A percentile compares a stretch with the other conserved stretches of the same genome.
Evolutionary conservation across 1,140 invertebrate genomes (phyloP).

Genomic region (Caenorhabditis latens): DNA sequence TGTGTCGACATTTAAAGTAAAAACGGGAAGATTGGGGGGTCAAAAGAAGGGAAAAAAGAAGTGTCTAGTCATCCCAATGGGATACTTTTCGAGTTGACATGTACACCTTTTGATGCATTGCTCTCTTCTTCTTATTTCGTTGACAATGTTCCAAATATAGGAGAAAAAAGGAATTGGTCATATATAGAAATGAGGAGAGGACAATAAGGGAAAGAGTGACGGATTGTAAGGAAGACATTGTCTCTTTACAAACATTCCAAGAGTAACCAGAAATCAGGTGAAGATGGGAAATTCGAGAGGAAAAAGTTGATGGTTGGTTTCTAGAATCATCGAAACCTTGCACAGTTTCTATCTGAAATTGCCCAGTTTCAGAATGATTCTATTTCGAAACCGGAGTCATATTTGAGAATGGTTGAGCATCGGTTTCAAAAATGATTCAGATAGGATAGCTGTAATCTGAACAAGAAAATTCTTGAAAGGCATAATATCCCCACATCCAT

Average conservation of each 20-base stretch:
- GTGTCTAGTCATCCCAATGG: neutral
- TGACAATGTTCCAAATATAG: conserved; percentile 28
- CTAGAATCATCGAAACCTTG: neutral
- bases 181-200: conserved; percentile 6
- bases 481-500: no score
- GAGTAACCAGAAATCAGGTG: conserved; percentile 14
- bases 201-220: conserved; percentile 23
- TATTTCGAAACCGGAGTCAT: no score
- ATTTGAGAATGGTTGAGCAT: no score
- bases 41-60: neutral
- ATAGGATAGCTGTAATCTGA: no score
- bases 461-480: no score
- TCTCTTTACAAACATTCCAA: neutral
- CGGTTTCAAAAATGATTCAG: no score
- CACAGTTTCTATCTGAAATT: neutral
- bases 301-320: neutral
- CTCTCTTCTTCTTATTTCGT: neutral
- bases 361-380: no score
- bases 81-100: conserved; percentile 1
- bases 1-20: neutral
- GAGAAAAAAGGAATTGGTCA: conserved; percentile 29
- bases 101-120: conserved; percentile 9
- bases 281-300: neutral
- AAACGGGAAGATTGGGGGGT: neutral
- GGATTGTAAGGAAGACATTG: neutral